A percentile compares a stretch with the other conserved stretches of the same genome.
Evolutionary conservation across 2,797 vertebrate species (phyloP).

Genomic region (Gambusia yucatana): DNA sequence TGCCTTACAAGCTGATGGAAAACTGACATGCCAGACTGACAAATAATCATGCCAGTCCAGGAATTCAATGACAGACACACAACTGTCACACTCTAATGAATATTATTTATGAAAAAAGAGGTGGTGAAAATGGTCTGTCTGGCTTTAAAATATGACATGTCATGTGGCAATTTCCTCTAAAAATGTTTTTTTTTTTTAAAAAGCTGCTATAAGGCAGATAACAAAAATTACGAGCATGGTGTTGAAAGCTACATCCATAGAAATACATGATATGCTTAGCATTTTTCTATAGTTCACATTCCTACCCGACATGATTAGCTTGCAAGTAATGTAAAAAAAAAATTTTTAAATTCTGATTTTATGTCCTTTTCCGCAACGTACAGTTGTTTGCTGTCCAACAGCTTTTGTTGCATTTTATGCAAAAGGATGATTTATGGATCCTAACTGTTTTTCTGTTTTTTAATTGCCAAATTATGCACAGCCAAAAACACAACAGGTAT

Average conservation of each 20-base stretch:
- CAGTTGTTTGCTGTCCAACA: constrained; percentile 1
- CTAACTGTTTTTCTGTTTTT: background rate
- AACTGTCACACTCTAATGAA: constrained; percentile 60
- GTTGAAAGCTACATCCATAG: constrained; percentile 9
- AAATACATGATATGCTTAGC: constrained; percentile 22
- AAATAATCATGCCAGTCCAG: constrained; percentile 58
- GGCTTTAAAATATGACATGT: constrained; percentile 42
- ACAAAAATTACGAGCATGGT: constrained; percentile 15
- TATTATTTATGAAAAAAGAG: constrained; percentile 37
- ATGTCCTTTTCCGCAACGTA: background rate
- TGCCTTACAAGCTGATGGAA: constrained; percentile 42
- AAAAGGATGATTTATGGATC: constrained; percentile 14
- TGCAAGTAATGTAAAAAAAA: background rate
- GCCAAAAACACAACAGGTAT: background rate
- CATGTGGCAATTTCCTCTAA: constrained; percentile 42
- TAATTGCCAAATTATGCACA: background rate
- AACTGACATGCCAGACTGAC: constrained; percentile 38
- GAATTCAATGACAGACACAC: constrained; percentile 49
- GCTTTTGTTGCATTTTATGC: constrained; percentile 2
- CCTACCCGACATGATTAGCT: constrained; percentile 25
- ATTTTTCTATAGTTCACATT: constrained; percentile 23
- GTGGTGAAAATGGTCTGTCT: constrained; percentile 43
- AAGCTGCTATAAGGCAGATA: constrained; percentile 20
- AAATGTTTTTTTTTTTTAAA: constrained; percentile 12
- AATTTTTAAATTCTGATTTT: background rate